These are phyloP conservation scores for Metacarcinus magister DNA, from an alignment of 2,888 invertebrate species.

Conservation along the genomic window DNA sequence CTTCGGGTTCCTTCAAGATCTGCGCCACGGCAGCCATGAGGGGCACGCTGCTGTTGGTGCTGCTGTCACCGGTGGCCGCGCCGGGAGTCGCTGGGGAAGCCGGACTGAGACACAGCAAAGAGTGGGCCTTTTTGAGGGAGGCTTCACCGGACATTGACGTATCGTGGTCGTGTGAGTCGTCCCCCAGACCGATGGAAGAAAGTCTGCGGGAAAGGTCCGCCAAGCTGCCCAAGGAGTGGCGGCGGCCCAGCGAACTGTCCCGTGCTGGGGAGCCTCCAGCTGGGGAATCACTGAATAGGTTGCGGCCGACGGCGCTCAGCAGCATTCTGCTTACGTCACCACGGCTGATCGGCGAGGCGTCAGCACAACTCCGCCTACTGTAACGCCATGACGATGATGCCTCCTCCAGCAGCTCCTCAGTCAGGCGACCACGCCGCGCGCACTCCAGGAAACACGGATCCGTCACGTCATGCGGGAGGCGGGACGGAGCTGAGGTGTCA, in stretches of 20 bases:
- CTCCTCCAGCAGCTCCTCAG: slow-evolving; percentile 62
- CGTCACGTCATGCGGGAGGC: slow-evolving; percentile 69
- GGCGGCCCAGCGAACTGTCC: slow-evolving; percentile 63
- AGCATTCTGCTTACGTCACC: slow-evolving; percentile 76
- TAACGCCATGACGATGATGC: background rate
- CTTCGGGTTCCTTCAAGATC: slow-evolving; percentile 68
- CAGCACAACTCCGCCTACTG: background rate
- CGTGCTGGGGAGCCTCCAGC: background rate
- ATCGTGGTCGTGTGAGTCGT: slow-evolving; percentile 69
- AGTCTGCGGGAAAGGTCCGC: slow-evolving; percentile 76
- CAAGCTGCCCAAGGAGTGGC: slow-evolving; percentile 79
- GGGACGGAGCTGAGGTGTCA: slow-evolving; percentile 40
- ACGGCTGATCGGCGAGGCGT: background rate
- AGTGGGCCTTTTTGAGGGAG: slow-evolving; percentile 69
- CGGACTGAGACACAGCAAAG: slow-evolving; percentile 61
- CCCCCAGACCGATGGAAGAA: slow-evolving; percentile 52
- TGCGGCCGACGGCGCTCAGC: slow-evolving; percentile 74
- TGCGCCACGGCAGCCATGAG: slow-evolving; percentile 73
- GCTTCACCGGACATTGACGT: slow-evolving; percentile 61
- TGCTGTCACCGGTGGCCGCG: background rate
- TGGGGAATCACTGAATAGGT: slow-evolving; percentile 73
- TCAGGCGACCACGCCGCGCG: slow-evolving; percentile 54
- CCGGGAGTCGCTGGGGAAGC: background rate
- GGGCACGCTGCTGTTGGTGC: slow-evolving; percentile 54
- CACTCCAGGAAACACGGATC: slow-evolving; percentile 71